These are phyloP conservation scores for Phyllotreta striolata DNA, from an alignment of 2,888 invertebrate species.

Conservation along the genomic window DNA sequence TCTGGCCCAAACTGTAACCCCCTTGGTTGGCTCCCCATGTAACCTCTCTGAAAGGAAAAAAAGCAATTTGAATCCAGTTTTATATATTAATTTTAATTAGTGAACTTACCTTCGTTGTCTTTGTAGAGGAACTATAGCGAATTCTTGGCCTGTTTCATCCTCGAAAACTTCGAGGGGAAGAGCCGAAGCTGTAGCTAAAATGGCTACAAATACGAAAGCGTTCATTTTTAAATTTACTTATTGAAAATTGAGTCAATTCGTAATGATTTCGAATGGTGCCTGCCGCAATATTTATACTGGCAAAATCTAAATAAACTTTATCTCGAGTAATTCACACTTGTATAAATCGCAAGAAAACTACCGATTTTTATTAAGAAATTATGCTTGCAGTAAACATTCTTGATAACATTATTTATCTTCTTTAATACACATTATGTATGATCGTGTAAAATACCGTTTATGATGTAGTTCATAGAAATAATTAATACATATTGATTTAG, in stretches of 20 bases:
- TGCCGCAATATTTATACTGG: too few relatives aligned
- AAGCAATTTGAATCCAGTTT: neutral
- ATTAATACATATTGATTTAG: too few relatives aligned
- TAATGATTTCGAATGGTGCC: neutral
- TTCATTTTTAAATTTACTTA: neutral
- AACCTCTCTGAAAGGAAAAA: conserved; percentile 14
- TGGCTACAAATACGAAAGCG: too few relatives aligned
- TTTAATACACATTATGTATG: too few relatives aligned
- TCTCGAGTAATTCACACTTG: too few relatives aligned
- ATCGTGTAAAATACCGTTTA: too few relatives aligned
- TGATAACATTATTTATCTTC: neutral
- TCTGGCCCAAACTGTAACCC: conserved; percentile 17
- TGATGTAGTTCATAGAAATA: too few relatives aligned
- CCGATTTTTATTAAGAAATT: too few relatives aligned
- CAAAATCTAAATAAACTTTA: too few relatives aligned
- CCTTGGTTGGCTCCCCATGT: conserved; percentile 18
- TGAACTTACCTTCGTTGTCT: conserved; percentile 38
- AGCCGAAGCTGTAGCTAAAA: conserved; percentile 33
- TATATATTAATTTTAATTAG: conserved; percentile 3
- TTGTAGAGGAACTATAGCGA: conserved; percentile 34
- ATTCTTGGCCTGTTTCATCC: conserved; percentile 39
- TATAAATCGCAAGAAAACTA: too few relatives aligned
- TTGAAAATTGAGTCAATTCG: neutral
- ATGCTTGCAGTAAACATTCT: too few relatives aligned
- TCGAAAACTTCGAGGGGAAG: conserved; percentile 38